Evolutionary conservation across 2,888 invertebrate genomes (phyloP), one percentile per base, ranked within the genome.

Genomic region (Eupithecia centaureata): DNA sequence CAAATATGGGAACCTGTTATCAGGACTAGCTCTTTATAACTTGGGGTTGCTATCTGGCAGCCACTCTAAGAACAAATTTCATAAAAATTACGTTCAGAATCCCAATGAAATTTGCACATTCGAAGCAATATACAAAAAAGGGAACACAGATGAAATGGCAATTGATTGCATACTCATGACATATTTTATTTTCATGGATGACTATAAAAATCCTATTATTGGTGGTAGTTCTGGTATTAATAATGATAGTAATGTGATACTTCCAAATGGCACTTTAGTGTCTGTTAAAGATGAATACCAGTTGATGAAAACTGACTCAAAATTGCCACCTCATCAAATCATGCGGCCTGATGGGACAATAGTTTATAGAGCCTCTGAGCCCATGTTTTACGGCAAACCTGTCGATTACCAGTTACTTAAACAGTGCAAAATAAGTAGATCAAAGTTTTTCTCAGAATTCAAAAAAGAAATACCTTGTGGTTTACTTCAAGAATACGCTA

Each of bases 11-110:
- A 56, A 18, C 7, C 27, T 69, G 2, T 30, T 69, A 30, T 35
- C 69, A 15, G 69, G 69, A 38, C 30, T 65, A 12, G 62, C 65
- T 56, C 32, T 69, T 1, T 69, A 65, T 51, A 69, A 69, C 35
- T 38, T 69, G 42, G 69, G 62, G 10, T 15, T 25, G 25, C n/a
- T 65, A 56, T 60, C 60, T 1, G 57, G 7, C 5, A 63, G 38
- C 25, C 33, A 35, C 5, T 25, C 60, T 4, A 65, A 54, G 18
- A 22, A 56, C 7, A 12, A 57, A 5, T 60, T 60, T 35, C 59
- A 69, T 33, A 33, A 60, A 10, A 13, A 27, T 5, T 69, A 63
- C 38, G 28, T 18, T 35, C 30, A 28, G 12, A 65, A 30, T 1
- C 63, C 65, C 15, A 30, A 38, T 38, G 69, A 69, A 69, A 65